phyloP scores from a whole-genome alignment of 2,888 invertebrate genomes.

The Anodontia alba region DNA sequence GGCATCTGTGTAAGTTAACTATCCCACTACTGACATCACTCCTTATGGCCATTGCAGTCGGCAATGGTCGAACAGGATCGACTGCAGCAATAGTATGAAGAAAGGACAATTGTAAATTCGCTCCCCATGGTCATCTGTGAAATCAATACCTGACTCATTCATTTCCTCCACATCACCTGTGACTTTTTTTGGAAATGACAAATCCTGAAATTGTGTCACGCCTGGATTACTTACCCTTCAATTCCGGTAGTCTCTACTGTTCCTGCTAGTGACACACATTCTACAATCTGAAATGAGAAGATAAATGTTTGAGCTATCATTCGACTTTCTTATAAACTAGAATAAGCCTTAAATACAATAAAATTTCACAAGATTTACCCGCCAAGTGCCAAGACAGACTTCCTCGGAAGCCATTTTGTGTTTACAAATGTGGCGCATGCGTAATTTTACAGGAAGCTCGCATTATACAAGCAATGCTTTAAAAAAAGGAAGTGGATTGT shows the following conservation, averaged over 20 bases:
- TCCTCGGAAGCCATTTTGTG: conserved; percentile 72
- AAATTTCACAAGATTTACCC: conserved; percentile 63
- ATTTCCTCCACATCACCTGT: conserved; percentile 2
- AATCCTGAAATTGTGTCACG: not conserved
- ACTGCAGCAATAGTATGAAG: too few species aligned
- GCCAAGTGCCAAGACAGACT: conserved; percentile 80
- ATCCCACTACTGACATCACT: too few species aligned
- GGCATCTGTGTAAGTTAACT: too few species aligned
- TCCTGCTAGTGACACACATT: conserved; percentile 85
- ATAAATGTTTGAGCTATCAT: conserved; percentile 25
- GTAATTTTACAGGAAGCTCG: conserved; percentile 21
- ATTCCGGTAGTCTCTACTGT: conserved; percentile 86
- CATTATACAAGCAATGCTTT: not conserved
- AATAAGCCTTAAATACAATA: too few species aligned
- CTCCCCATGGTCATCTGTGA: too few species aligned
- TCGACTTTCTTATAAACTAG: not conserved
- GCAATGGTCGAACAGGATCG: too few species aligned
- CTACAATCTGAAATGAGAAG: conserved; percentile 85
- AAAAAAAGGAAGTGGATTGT: too few species aligned
- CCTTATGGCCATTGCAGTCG: too few species aligned
- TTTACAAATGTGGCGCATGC: conserved; percentile 63
- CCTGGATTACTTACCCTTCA: conserved; percentile 85
- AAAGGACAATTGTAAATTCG: too few species aligned
- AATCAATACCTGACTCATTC: not conserved
- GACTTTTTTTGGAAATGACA: conserved; percentile 10